phyloP scores from a whole-genome alignment of 1,140 invertebrate genomes.

The Idris sp. region DNA sequence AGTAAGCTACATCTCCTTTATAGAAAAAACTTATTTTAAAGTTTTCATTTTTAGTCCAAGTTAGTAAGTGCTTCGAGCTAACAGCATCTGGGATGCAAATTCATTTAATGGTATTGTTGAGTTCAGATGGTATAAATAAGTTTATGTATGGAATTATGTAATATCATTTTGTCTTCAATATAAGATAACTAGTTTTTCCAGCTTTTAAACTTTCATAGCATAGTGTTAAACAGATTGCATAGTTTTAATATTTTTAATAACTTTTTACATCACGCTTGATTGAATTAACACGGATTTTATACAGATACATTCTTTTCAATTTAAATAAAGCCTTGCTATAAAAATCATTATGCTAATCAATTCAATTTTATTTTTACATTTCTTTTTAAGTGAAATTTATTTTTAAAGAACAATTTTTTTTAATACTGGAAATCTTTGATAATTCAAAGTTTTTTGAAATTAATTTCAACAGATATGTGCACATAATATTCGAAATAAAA shows the following conservation, averaged over 20 bases:
- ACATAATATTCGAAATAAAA: too few species aligned
- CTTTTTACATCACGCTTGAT: slow-evolving; percentile 12
- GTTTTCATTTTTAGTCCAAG: slow-evolving; percentile 60
- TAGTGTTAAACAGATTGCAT: slow-evolving; percentile 47
- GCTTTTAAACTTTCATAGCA: slow-evolving; percentile 44
- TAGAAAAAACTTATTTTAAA: slow-evolving; percentile 58
- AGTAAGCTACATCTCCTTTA: slow-evolving; percentile 56
- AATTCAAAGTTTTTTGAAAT: too few species aligned
- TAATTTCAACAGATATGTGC: too few species aligned
- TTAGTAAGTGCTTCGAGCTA: slow-evolving; percentile 50
- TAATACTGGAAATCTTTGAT: too few species aligned
- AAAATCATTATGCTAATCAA: too few species aligned
- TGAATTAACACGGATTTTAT: too few species aligned
- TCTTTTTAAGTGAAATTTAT: too few species aligned
- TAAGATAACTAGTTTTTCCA: slow-evolving; percentile 43
- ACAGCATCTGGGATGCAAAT: slow-evolving; percentile 57
- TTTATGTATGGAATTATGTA: slow-evolving; percentile 53
- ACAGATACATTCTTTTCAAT: too few species aligned
- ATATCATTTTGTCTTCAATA: slow-evolving; percentile 58
- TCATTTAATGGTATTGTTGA: slow-evolving; percentile 60
- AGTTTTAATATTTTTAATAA: slow-evolving; percentile 1
- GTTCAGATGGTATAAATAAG: slow-evolving; percentile 60
- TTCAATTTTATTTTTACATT: too few species aligned
- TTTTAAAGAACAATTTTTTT: too few species aligned
- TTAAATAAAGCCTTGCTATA: too few species aligned